Base-by-base conservation (phyloP, 2,888 invertebrate species). In the Synanthedon myopaeformis region DNA sequence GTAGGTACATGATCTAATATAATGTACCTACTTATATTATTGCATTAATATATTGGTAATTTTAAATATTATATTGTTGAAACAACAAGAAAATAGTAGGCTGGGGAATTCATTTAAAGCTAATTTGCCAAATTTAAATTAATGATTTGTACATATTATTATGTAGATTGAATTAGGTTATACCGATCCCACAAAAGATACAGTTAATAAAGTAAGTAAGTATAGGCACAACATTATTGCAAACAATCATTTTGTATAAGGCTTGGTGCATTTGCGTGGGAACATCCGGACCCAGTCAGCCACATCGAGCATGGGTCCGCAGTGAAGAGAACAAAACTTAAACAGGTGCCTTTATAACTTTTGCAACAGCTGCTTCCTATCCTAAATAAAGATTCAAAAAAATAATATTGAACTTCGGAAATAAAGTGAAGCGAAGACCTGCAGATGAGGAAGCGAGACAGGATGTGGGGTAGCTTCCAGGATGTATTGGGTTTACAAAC, bases 291-390 rank as follows among this genome's bases (percentile, higher is more conserved):
- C 51, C 19, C 54, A 54, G 11, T 53, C 53, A 52, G 53, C 58
- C 58, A 53, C 61, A 61, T 56, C 60, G 53, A 49, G 55, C 53
- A 54, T 55, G 52, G 49, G 49, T 17, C 55, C 58, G 35, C 56
- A 60, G 57, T 58, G 62, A 51, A 62, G 63, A 70, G 69, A 70
- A 78, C 73, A 78, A 78, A 75, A 67, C 66, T 58, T 61, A 68
- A 67, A 76, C 79, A 82, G 79, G 82, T 77, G 76, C 62, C 58
- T 59, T 60, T 60, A 60, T 59, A 52, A 52, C 51, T 55, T 52
- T 52, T 49, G 23, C 57, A 54, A 58, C 78, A 78, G 70, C 76
- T 80, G 78, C 67, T 81, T 83, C 79, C 80, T 23, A 23, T 83
- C 79, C 81, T 84, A 83, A 72, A 76, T 79, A 59, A 62, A 51